These are phyloP conservation scores for Notothenia rossii DNA, from an alignment of 2,113 vertebrate genomes.

Conservation along the genomic window DNA sequence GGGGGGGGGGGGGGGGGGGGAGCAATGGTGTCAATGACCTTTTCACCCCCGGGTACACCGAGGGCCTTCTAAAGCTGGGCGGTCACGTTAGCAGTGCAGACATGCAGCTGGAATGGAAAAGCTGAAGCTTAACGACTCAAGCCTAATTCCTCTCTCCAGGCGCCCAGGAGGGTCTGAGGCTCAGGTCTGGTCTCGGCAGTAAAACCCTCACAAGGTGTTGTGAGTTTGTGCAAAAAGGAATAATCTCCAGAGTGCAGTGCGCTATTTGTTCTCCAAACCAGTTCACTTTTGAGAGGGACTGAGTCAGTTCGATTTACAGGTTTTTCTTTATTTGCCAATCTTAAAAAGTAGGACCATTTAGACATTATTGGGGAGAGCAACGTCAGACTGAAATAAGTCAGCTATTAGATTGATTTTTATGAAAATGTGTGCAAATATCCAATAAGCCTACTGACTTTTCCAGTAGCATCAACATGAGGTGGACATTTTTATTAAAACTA, in stretches of 20 bases:
- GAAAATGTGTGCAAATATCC: too few relatives aligned
- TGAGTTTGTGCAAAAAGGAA: background rate
- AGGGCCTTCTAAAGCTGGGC: conserved; percentile 29
- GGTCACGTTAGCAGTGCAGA: conserved; percentile 50
- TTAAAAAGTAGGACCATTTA: background rate
- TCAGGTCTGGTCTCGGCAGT: conserved; percentile 34
- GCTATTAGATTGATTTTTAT: background rate
- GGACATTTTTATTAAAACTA: background rate
- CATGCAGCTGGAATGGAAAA: conserved; percentile 44
- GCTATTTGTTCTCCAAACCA: background rate
- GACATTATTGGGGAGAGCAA: too few relatives aligned
- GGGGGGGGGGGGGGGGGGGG: conserved; percentile 22
- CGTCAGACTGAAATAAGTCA: background rate
- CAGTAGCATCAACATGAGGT: background rate
- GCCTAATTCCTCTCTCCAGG: conserved; percentile 45
- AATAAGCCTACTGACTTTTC: background rate
- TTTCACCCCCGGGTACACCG: conserved; percentile 39
- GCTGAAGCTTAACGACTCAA: conserved; percentile 44
- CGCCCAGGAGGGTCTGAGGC: conserved; percentile 22
- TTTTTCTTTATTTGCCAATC: background rate
- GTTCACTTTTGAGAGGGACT: background rate
- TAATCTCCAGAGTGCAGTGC: background rate
- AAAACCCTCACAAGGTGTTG: conserved; percentile 8
- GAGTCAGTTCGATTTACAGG: background rate
- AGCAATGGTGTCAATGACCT: conserved; percentile 57